Evolutionary conservation across 2,113 vertebrate genomes (phyloP).

Genomic region (Camelus dromedarius): DNA sequence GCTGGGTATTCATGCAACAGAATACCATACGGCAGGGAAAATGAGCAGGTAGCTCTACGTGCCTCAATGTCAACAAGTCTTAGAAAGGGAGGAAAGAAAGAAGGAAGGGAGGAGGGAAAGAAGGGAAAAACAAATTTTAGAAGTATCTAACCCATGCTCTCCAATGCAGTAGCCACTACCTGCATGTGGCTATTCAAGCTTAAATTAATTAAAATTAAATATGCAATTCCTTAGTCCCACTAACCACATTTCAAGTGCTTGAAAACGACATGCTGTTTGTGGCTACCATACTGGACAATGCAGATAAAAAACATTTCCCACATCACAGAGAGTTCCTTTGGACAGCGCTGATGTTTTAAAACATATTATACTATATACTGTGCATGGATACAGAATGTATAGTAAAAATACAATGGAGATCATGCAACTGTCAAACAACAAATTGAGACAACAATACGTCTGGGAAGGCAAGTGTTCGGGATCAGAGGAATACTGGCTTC

Average conservation of each 20-base stretch:
- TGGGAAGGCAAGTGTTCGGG: background rate
- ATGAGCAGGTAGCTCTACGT: background rate
- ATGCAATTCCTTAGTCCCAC: background rate
- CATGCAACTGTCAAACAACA: background rate
- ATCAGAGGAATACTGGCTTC: background rate
- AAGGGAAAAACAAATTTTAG: background rate
- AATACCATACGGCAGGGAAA: background rate
- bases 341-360: background rate
- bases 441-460: background rate
- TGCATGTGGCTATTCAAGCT: background rate
- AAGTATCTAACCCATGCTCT: background rate
- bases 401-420: background rate
- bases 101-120: background rate
- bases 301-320: background rate
- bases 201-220: background rate
- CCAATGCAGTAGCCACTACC: background rate
- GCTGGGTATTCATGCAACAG: background rate
- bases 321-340: background rate
- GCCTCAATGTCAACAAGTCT: background rate
- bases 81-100: rapidly evolving
- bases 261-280: background rate
- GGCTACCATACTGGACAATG: background rate
- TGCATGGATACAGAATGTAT: too few relatives aligned
- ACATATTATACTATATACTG: too few relatives aligned
- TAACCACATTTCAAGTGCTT: background rate